Percentiles rank a stretch among this genome's conserved stretches.
Conservation (phyloP, 2,797 vertebrate genomes). For the Neopelma chrysocephalum region DNA sequence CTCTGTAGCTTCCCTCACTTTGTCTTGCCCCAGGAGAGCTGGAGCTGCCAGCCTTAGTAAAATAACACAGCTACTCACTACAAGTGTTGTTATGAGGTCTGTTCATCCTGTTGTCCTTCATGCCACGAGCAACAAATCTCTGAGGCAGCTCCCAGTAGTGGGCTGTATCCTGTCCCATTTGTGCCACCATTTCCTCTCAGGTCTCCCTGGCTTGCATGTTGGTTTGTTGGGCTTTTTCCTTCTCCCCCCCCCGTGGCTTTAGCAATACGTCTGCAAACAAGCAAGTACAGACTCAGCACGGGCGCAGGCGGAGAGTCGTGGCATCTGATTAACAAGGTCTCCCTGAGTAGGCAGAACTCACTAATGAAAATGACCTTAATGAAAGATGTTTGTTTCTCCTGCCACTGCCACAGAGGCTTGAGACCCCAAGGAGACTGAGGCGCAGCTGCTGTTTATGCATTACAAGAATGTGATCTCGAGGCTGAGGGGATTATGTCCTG, state of each 20-base stretch:
- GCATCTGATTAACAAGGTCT: slow-evolving; percentile 33
- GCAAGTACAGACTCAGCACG: neutral
- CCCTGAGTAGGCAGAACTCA: slow-evolving; percentile 2
- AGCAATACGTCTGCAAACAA: neutral
- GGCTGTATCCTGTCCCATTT: neutral
- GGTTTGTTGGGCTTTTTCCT: neutral
- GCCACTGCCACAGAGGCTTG: neutral
- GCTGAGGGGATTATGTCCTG: neutral
- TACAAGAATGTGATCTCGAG: neutral
- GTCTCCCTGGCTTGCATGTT: neutral
- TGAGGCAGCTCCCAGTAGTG: neutral
- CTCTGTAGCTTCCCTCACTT: neutral
- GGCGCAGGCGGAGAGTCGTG: fast-evolving
- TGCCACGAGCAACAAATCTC: neutral
- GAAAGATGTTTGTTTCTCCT: slow-evolving; percentile 34
- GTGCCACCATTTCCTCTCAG: neutral
- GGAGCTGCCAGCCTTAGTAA: neutral
- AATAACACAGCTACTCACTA: neutral
- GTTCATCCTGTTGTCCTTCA: neutral
- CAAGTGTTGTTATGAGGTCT: neutral
- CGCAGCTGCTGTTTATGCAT: neutral
- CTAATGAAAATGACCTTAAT: slow-evolving; percentile 43
- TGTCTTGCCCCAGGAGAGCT: fast-evolving
- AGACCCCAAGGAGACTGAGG: neutral
- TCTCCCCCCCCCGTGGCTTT: neutral